These are phyloP conservation scores for Cotesia glomerata DNA, from an alignment of 1,140 invertebrate species.

Conservation along the genomic window DNA sequence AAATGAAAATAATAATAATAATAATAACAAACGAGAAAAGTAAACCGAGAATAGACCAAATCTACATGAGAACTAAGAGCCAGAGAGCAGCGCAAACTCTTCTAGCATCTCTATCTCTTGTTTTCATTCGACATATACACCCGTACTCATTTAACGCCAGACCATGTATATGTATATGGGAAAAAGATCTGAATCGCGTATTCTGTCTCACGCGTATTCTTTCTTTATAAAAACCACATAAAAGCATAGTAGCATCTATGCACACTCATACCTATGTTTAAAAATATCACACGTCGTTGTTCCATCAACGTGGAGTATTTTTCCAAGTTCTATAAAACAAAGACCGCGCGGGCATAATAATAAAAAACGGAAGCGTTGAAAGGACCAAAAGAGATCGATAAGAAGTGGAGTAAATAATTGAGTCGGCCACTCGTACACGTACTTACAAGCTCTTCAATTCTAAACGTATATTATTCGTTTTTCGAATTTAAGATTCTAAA, in stretches of 20 bases:
- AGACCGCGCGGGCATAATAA: neutral
- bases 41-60: neutral
- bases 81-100: no score
- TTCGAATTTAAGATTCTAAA: no score
- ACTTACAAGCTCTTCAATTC: no score
- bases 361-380: neutral
- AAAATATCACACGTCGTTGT: conserved; percentile 12
- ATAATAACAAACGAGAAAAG: neutral
- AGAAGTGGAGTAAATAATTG: neutral
- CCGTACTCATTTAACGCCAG: neutral
- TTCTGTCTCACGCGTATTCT: neutral
- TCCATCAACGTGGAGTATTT: neutral
- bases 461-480: no score
- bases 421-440: no score
- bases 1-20: neutral
- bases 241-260: no score
- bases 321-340: neutral
- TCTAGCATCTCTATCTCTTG: neutral
- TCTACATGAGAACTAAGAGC: neutral
- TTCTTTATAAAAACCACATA: neutral
- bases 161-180: neutral
- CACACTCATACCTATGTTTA: neutral
- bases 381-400: neutral
- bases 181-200: neutral
- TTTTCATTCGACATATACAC: neutral